phyloP scores from a whole-genome alignment of 2,888 invertebrate genomes.

The Cosmia trapezina region DNA sequence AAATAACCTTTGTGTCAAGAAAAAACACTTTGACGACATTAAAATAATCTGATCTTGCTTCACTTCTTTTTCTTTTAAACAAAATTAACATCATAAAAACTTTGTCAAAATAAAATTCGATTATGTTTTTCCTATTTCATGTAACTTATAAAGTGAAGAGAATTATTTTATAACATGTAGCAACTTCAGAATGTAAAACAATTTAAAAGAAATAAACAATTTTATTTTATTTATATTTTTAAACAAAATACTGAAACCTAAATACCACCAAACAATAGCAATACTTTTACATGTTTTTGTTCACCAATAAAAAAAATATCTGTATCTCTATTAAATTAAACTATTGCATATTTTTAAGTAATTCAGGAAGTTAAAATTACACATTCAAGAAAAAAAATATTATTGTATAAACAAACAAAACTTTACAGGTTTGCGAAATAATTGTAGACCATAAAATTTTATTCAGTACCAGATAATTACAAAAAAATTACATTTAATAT shows the following conservation, averaged over 20 bases:
- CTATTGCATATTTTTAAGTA: conserved; percentile 6
- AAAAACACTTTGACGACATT: neutral
- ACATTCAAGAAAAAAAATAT: conserved; percentile 1
- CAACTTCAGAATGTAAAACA: neutral
- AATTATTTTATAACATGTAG: too few relatives aligned
- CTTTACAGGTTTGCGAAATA: conserved; percentile 50
- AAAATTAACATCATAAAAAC: neutral
- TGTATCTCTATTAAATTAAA: neutral
- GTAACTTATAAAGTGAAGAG: neutral
- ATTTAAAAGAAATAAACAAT: too few relatives aligned
- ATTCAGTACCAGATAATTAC: conserved; percentile 60
- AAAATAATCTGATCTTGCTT: neutral
- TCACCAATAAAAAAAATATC: neutral
- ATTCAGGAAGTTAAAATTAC: conserved; percentile 32
- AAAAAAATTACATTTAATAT: conserved; percentile 63
- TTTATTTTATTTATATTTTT: neutral
- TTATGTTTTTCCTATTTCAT: neutral
- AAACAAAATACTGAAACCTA: neutral
- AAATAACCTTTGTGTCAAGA: neutral
- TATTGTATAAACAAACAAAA: conserved; percentile 9
- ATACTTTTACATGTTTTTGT: neutral
- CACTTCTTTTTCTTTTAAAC: neutral
- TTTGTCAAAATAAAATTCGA: neutral
- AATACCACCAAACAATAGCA: neutral
- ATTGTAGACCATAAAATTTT: conserved; percentile 51